Conservation (phyloP, 1,140 invertebrate species). For the Lordiphosa clarofinis region DNA sequence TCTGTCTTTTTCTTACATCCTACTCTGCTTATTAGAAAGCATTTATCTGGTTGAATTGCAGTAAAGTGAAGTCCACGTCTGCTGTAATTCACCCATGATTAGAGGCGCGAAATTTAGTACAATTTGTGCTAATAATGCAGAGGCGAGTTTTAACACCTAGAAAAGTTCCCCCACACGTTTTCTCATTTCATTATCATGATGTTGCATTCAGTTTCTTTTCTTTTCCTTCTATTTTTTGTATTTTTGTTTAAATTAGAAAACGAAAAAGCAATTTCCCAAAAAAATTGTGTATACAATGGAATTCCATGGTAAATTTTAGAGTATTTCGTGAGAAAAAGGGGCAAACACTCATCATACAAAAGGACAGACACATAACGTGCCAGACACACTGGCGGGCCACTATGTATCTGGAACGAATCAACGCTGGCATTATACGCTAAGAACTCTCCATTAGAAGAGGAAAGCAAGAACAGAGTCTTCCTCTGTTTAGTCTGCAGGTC, state of each 20-base stretch:
- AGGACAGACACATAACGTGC: slow-evolving; percentile 39
- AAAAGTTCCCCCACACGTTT: slow-evolving; percentile 6
- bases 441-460: slow-evolving; percentile 41
- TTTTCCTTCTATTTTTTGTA: neutral
- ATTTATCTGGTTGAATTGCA: neutral
- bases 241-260: slow-evolving; percentile 36
- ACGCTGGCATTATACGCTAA: slow-evolving; percentile 15
- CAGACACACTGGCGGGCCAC: slow-evolving; percentile 59
- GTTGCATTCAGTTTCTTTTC: slow-evolving; percentile 1
- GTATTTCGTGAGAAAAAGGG: slow-evolving; percentile 37
- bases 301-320: slow-evolving; percentile 48
- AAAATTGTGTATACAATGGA: slow-evolving; percentile 35
- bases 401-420: slow-evolving; percentile 59
- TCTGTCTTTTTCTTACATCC: too few species aligned
- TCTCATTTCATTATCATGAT: slow-evolving; percentile 33
- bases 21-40: too few species aligned
- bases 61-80: neutral
- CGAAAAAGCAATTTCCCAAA: slow-evolving; percentile 16
- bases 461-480: slow-evolving; percentile 1
- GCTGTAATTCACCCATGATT: neutral
- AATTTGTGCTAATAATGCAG: slow-evolving; percentile 45
- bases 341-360: slow-evolving; percentile 14
- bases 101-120: slow-evolving; percentile 48
- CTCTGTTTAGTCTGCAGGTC: slow-evolving; percentile 17
- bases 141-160: slow-evolving; percentile 4